These are phyloP conservation scores for Melieria picta DNA, from an alignment of 2,888 invertebrate species.

Conservation along the genomic window DNA sequence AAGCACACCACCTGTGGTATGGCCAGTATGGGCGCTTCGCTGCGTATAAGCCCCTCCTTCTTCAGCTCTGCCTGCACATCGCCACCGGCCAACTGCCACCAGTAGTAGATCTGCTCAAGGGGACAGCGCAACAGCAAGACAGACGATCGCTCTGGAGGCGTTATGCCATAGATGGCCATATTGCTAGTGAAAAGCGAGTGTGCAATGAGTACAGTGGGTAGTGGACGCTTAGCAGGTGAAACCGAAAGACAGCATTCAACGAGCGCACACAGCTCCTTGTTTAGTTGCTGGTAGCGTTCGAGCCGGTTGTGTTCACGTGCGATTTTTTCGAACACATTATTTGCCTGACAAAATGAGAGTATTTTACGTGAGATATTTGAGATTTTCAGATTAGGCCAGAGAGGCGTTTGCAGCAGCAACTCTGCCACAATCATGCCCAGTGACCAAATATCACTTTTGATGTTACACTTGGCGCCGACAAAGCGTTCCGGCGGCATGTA, in stretches of 20 bases:
- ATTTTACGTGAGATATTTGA: slow-evolving; percentile 78
- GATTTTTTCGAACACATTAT: slow-evolving; percentile 74
- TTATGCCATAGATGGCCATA: slow-evolving; percentile 55
- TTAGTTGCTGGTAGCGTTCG: slow-evolving; percentile 52
- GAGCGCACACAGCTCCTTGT: slow-evolving; percentile 65
- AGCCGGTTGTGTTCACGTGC: slow-evolving; percentile 80
- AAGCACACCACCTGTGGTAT: slow-evolving; percentile 84
- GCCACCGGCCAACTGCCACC: slow-evolving; percentile 96
- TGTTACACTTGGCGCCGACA: slow-evolving; percentile 73
- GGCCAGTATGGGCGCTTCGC: slow-evolving; percentile 83
- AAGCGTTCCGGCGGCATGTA: slow-evolving; percentile 87
- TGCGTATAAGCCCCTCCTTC: slow-evolving; percentile 89
- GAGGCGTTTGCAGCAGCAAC: slow-evolving; percentile 74
- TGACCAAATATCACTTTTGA: slow-evolving; percentile 93
- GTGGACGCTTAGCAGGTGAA: slow-evolving; percentile 71
- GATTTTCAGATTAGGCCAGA: slow-evolving; percentile 81
- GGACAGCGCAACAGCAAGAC: slow-evolving; percentile 67
- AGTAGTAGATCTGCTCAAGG: slow-evolving; percentile 87
- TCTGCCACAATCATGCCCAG: slow-evolving; percentile 91
- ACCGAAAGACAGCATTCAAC: slow-evolving; percentile 80
- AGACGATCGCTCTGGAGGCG: slow-evolving; percentile 60
- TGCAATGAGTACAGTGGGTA: slow-evolving; percentile 71
- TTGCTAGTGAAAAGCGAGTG: slow-evolving; percentile 69
- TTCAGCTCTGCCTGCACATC: slow-evolving; percentile 91
- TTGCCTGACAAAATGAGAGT: slow-evolving; percentile 68